phyloP scores from a whole-genome alignment of 2,797 vertebrate genomes.

The Alfaro cultratus region DNA sequence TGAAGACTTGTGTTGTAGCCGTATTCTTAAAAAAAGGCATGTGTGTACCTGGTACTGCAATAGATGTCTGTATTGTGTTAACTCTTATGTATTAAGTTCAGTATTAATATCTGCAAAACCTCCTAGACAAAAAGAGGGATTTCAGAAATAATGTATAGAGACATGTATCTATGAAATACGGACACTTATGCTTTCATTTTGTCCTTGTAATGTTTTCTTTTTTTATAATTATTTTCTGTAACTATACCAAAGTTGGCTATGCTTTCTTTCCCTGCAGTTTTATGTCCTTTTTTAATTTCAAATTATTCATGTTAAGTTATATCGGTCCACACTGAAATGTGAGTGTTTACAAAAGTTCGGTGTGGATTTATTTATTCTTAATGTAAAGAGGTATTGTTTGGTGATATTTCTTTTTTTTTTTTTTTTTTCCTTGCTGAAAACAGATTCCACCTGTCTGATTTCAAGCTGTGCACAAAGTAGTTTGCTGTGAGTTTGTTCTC shows the following conservation, averaged over 20 bases:
- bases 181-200: conserved; percentile 77
- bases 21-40: conserved; percentile 95
- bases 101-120: conserved; percentile 75
- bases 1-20: conserved; percentile 96
- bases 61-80: conserved; percentile 86
- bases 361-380: conserved; percentile 82
- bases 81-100: conserved; percentile 83
- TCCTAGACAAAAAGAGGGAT: conserved; percentile 40
- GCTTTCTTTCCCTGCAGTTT: conserved; percentile 67
- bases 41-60: conserved; percentile 90
- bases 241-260: conserved; percentile 82
- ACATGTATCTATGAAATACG: conserved; percentile 77
- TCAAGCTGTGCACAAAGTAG: conserved; percentile 73
- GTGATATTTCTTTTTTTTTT: conserved; percentile 31
- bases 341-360: conserved; percentile 74
- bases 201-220: conserved; percentile 44
- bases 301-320: conserved; percentile 77
- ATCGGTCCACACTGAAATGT: conserved; percentile 65
- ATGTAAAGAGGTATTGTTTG: conserved; percentile 69
- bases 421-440: conserved; percentile 55
- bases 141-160: conserved; percentile 71
- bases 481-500: conserved; percentile 75
- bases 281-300: conserved; percentile 47
- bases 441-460: conserved; percentile 57
- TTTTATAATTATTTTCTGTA: conserved; percentile 69